These are phyloP conservation scores for Callorhinus ursinus DNA, from an alignment of 2,113 vertebrate species.

Conservation along the genomic window DNA sequence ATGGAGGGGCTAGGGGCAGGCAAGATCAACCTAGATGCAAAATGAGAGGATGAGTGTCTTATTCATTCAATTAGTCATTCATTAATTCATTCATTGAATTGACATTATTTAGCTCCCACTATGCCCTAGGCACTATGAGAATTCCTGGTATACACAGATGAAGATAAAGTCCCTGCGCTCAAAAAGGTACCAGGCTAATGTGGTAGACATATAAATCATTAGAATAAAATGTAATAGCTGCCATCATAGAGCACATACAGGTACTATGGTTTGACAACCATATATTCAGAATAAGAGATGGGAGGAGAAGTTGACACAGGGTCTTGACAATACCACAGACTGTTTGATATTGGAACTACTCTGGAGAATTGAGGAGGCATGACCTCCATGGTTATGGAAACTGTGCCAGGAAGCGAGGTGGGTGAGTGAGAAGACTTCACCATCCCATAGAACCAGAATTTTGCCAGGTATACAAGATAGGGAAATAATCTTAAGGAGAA, in stretches of 20 bases:
- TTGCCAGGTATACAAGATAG: not conserved
- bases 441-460: constrained; percentile 3
- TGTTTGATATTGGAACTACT: constrained; percentile 34
- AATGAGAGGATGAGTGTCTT: not conserved
- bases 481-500: constrained; percentile 17
- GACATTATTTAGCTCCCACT: not conserved
- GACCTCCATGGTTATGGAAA: not conserved
- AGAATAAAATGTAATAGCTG: not conserved
- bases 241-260: not conserved
- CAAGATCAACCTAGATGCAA: not conserved
- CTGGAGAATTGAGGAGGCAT: not conserved
- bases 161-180: constrained; percentile 28
- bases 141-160: not conserved
- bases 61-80: not conserved
- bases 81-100: not conserved
- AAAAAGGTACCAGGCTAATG: constrained; percentile 35
- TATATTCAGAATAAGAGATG: constrained; percentile 33
- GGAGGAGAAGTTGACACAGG: not conserved
- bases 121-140: not conserved
- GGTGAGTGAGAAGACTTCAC: not conserved
- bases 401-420: not conserved
- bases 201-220: not conserved
- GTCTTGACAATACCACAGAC: constrained; percentile 9
- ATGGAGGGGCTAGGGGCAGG: not conserved
- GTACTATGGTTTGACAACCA: not conserved